Evolutionary conservation across 2,797 vertebrate species (phyloP).

Genomic region (Benthosema pterotum): DNA sequence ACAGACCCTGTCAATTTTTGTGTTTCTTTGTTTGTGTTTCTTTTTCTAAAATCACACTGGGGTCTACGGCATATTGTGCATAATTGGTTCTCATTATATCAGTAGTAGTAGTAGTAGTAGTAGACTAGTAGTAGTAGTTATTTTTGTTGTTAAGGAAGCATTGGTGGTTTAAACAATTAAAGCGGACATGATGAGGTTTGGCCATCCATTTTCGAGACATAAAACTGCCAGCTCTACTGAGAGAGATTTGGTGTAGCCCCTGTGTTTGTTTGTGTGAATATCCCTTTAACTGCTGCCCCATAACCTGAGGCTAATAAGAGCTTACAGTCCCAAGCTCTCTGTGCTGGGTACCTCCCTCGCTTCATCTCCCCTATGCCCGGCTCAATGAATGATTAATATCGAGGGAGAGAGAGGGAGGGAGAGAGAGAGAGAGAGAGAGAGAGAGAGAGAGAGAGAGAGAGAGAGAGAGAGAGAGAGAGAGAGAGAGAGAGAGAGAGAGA

Average conservation of each 20-base stretch:
- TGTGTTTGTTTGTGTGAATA: not conserved
- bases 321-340: constrained; percentile 24
- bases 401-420: constrained; percentile 23
- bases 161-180: too few relatives aligned
- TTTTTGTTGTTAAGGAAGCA: too few relatives aligned
- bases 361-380: constrained; percentile 21
- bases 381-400: constrained; percentile 65
- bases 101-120: too few relatives aligned
- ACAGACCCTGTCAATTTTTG: too few relatives aligned
- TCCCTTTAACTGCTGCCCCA: constrained; percentile 24
- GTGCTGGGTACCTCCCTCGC: constrained; percentile 17
- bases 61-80: too few relatives aligned
- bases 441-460: not conserved
- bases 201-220: too few relatives aligned
- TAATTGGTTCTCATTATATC: too few relatives aligned
- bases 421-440: not conserved
- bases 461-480: not conserved
- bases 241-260: not conserved
- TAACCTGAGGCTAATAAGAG: constrained; percentile 46
- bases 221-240: not conserved
- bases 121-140: too few relatives aligned
- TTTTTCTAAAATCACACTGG: too few relatives aligned
- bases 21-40: too few relatives aligned
- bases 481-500: constrained; percentile 5
- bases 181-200: too few relatives aligned